These are phyloP conservation scores for Ceyx margarethae DNA, from an alignment of 2,113 vertebrate species.

Conservation along the genomic window DNA sequence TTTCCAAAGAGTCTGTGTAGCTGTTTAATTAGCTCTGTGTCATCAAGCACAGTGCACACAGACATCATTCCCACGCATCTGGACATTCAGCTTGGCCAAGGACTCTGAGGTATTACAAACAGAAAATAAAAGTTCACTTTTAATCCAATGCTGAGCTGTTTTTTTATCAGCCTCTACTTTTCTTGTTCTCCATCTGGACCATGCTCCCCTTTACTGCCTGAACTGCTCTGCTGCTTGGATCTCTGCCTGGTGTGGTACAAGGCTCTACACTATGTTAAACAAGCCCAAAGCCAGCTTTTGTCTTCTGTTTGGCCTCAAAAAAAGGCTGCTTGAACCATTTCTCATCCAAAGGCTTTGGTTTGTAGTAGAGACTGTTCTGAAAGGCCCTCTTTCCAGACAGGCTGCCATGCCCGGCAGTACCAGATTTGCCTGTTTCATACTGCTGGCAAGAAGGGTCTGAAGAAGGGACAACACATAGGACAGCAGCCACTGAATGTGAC, in stretches of 20 bases:
- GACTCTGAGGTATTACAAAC: background rate
- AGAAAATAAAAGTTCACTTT: background rate
- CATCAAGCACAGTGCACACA: background rate
- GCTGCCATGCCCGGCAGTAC: fast-evolving
- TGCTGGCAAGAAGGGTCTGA: background rate
- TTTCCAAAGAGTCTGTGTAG: background rate
- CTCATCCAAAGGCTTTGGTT: background rate
- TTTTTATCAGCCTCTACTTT: background rate
- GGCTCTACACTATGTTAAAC: background rate
- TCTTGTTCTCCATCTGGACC: background rate
- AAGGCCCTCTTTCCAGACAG: background rate
- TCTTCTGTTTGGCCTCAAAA: background rate
- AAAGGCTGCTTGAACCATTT: background rate
- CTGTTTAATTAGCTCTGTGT: background rate
- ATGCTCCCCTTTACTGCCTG: fast-evolving
- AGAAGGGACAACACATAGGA: background rate
- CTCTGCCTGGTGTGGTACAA: background rate
- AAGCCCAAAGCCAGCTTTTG: background rate
- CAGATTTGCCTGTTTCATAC: fast-evolving
- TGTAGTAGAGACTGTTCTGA: background rate
- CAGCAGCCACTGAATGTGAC: fast-evolving
- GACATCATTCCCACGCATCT: background rate
- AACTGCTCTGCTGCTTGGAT: background rate
- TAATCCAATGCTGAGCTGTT: background rate
- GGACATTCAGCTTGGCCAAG: fast-evolving